A percentile compares a stretch with the other conserved stretches of the same genome.
These are phyloP conservation scores for Pontoporia blainvillei DNA, from an alignment of 2,113 vertebrate genomes.

Conservation along the genomic window DNA sequence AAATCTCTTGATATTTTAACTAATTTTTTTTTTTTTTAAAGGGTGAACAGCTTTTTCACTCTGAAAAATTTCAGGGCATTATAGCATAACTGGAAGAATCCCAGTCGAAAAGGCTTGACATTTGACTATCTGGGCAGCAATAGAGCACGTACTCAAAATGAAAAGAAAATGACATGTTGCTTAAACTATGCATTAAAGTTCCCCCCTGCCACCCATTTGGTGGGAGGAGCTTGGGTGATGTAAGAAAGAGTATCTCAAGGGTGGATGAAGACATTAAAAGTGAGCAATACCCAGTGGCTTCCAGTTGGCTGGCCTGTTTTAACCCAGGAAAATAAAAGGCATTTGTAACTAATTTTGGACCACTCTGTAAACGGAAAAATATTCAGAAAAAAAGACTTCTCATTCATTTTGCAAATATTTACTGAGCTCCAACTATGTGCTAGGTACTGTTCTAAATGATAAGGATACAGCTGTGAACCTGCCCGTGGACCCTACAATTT, in stretches of 20 bases:
- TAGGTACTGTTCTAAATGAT: not conserved
- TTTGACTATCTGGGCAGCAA: constrained; percentile 25
- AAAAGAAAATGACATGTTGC: constrained; percentile 22
- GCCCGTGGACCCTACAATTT: not conserved
- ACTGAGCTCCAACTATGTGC: not conserved
- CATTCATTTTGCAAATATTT: not conserved
- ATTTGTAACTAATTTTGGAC: not conserved
- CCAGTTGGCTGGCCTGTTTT: not conserved
- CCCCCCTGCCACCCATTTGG: not conserved
- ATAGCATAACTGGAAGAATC: not conserved
- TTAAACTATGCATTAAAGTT: constrained; percentile 30
- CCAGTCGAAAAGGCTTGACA: not conserved
- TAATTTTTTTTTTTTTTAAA: not conserved
- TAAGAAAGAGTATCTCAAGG: not conserved
- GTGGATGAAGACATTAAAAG: not conserved
- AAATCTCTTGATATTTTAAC: not conserved
- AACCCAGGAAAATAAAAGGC: not conserved
- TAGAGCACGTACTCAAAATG: not conserved
- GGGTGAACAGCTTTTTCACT: not conserved
- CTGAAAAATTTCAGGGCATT: not conserved
- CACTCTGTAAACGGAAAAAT: not conserved
- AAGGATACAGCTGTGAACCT: not conserved
- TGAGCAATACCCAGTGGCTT: not conserved
- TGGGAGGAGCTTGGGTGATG: not conserved
- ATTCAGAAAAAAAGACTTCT: not conserved